Evolutionary conservation across 2,797 vertebrate species (phyloP).

Genomic region (Huso huso): DNA sequence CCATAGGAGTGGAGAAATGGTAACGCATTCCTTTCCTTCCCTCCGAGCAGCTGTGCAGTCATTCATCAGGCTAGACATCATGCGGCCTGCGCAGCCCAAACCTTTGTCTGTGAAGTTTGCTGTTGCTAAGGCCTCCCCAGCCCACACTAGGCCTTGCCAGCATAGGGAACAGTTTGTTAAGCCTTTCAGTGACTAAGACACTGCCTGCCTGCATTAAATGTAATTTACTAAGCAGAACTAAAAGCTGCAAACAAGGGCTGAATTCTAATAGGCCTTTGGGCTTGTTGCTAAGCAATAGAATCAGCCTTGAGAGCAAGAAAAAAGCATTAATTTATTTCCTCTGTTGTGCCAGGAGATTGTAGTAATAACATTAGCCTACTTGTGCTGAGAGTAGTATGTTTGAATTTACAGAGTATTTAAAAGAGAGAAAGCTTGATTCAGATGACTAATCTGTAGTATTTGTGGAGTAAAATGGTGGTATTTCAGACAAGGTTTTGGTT

Average conservation of each 20-base stretch:
- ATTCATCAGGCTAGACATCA: conserved; percentile 14
- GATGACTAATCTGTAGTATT: conserved; percentile 58
- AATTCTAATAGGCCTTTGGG: conserved; percentile 70
- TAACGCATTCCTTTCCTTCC: conserved; percentile 15
- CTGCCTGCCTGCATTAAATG: conserved; percentile 61
- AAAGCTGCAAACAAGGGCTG: conserved; percentile 78
- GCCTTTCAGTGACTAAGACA: conserved; percentile 36
- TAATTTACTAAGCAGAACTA: conserved; percentile 73
- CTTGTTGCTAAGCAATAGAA: conserved; percentile 74
- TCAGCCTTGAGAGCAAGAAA: conserved; percentile 48
- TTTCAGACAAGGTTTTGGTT: conserved; percentile 66
- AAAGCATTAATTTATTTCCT: conserved; percentile 43
- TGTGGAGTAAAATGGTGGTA: conserved; percentile 61
- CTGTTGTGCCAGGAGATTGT: conserved; percentile 48
- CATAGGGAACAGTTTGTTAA: conserved; percentile 44
- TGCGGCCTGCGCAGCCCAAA: conserved; percentile 20
- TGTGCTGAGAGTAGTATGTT: conserved; percentile 47
- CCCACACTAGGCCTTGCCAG: conserved; percentile 29
- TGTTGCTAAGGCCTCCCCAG: conserved; percentile 28
- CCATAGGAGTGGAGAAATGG: conserved; percentile 10
- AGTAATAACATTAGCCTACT: conserved; percentile 60
- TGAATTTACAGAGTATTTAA: conserved; percentile 51
- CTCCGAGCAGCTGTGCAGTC: conserved; percentile 18
- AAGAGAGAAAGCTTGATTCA: conserved; percentile 41
- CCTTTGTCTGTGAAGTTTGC: conserved; percentile 13